Base-by-base conservation (phyloP, 2,797 vertebrate genomes). In the Catostomus latipinnis region DNA sequence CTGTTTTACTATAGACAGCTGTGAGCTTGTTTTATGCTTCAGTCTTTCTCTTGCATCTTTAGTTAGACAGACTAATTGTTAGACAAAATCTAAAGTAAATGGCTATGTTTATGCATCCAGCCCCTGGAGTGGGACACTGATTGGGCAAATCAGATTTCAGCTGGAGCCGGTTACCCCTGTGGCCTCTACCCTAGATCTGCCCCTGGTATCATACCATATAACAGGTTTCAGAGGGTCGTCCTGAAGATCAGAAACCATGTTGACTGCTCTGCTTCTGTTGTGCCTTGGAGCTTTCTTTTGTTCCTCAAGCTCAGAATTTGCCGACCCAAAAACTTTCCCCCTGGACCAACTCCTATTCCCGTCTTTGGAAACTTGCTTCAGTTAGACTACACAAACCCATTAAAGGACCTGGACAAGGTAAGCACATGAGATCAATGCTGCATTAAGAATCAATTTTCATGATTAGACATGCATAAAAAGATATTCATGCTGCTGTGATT, bases 361-460 rank as follows among this genome's bases (percentile, higher is more conserved):
- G 46, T 80, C 9, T 71, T 80, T 58, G 82, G 77, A 18, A 80
- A 80, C 53, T 60, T 83, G 60, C 67, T 80, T 34, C 72, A 80
- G 13, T 49, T 83, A 49, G 14, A 72, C 22, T 34, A 0, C 22
- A 76, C 6, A 11, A 80, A 80, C 60, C 67, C 77, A 0, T 46
- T 83, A 50, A 76, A 67, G 10, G 60, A 80, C 50, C 58, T 83
- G 1, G 67, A 78, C 48, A 62, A 71, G 76, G 76, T 78, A 62
- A 78, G 10, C n/a, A 13, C 54, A 69, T 60, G 46, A 43, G 8
- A 9, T 61, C 3, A 43, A 74, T 22, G 45, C 53, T 48, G 70
- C 8, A 34, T 73, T 61, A 22, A 62, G 11, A 57, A 73, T 61
- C 6, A 5, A n/a, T 74, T n/a, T 50, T n/a, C 9, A 34, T 58